Evolutionary conservation across 92 coral and sea anemone species (phyloP).

Genomic region (Actinernus sp.): DNA sequence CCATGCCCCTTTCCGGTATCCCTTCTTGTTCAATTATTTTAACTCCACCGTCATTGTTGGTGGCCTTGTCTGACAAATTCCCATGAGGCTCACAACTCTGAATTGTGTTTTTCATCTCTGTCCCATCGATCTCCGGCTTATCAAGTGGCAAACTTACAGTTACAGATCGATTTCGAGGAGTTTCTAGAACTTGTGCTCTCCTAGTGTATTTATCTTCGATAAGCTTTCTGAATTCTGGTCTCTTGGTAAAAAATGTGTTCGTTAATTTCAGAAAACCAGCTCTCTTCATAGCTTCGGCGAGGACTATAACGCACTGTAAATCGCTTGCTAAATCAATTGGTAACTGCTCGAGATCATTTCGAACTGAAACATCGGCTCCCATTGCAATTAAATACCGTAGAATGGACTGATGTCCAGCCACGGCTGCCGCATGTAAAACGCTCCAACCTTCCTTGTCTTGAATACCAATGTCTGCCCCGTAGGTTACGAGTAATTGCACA

Average conservation of each 20-base stretch:
- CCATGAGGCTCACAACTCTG: conserved; percentile 12
- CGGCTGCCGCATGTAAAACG: conserved; percentile 93
- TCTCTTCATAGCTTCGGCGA: conserved; percentile 87
- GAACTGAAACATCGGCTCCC: conserved; percentile 82
- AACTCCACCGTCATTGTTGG: conserved; percentile 20
- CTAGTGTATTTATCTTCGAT: conserved; percentile 59
- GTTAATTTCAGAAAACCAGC: conserved; percentile 60
- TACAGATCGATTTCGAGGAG: no score
- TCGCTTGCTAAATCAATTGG: conserved; percentile 92
- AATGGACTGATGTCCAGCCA: conserved; percentile 89
- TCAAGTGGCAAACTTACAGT: no score
- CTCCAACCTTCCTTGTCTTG: conserved; percentile 99
- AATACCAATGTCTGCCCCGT: conserved; percentile 89
- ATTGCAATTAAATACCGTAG: conserved; percentile 81
- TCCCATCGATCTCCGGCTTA: no score
- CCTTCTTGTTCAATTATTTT: conserved; percentile 40
- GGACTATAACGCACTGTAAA: conserved; percentile 68
- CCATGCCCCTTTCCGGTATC: conserved; percentile 28
- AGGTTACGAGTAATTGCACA: conserved; percentile 82
- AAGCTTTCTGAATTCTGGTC: conserved; percentile 70
- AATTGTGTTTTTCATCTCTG: no score
- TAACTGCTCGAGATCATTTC: conserved; percentile 84
- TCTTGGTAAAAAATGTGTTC: conserved; percentile 61
- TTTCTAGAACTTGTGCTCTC: no score
- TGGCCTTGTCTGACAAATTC: conserved; percentile 14